A percentile compares a stretch with the other conserved stretches of the same genome.
Conservation (phyloP, 2,797 vertebrate genomes). For the Acipenser transmontanus region DNA sequence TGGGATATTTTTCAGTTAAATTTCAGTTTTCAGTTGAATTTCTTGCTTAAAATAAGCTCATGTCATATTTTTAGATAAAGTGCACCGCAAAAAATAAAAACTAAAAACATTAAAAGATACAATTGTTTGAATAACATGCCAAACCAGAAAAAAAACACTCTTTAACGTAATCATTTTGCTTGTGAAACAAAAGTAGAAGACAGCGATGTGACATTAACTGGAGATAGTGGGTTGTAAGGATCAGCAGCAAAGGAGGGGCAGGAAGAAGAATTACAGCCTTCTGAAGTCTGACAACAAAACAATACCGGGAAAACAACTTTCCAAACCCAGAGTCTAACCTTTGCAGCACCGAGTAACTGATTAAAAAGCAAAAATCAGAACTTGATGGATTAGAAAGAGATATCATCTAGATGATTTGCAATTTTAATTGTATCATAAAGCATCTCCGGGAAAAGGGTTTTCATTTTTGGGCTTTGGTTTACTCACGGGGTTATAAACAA, state of each 20-base stretch:
- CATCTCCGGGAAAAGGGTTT: background rate
- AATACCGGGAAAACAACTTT: background rate
- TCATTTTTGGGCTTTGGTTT: background rate
- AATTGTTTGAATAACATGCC: background rate
- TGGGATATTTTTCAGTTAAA: no score
- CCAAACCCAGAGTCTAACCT: background rate
- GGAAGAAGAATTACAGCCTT: constrained; percentile 11
- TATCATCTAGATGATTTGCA: background rate
- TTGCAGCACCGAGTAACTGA: background rate
- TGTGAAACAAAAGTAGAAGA: background rate
- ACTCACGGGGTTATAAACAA: background rate
- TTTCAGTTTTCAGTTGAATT: background rate
- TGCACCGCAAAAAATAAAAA: background rate
- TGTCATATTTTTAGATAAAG: background rate
- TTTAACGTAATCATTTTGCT: background rate
- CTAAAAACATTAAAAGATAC: background rate
- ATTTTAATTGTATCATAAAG: background rate
- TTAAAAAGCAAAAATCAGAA: background rate
- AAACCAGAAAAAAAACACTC: background rate
- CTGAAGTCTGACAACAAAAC: constrained; percentile 13
- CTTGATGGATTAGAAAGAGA: background rate
- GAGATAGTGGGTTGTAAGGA: constrained; percentile 6
- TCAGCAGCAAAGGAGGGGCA: constrained; percentile 15
- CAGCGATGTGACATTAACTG: background rate
- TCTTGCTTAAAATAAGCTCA: background rate